A percentile compares a stretch with the other conserved stretches of the same genome.
Conservation (phyloP, 30 jellyfish, hydroid and myxozoan genomes). For the Sanderia malayensis region DNA sequence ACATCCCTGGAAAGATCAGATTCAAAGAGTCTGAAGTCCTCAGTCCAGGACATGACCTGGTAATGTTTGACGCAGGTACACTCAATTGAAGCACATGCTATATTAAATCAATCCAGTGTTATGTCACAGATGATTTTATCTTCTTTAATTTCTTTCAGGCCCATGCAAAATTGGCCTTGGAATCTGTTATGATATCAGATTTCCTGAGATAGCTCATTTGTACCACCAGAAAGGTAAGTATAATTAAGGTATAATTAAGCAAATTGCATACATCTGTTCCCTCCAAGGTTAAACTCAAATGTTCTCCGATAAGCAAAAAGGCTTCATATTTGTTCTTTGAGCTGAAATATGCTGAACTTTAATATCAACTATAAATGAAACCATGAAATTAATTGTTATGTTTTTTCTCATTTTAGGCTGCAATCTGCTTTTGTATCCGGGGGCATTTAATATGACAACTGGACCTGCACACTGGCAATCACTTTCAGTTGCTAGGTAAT, state of each 20-base stretch:
- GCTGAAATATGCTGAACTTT: no score
- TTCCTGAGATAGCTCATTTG: constrained; percentile 78
- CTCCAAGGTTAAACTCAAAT: no score
- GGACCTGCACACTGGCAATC: constrained; percentile 96
- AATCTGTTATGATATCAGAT: constrained; percentile 90
- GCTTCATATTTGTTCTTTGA: no score
- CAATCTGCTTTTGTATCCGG: constrained; percentile 76
- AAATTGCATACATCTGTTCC: no score
- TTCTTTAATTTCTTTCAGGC: constrained; percentile 29
- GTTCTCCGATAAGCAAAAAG: no score
- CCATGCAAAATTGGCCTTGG: constrained; percentile 88
- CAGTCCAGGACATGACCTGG: constrained; percentile 66
- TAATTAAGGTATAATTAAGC: no score
- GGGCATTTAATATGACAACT: constrained; percentile 94
- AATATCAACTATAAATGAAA: not conserved
- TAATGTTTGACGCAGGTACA: constrained; percentile 69
- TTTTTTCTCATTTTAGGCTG: constrained; percentile 57
- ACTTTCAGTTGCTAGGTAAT: constrained; percentile 76
- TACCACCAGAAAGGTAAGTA: constrained; percentile 67
- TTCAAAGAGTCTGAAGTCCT: constrained; percentile 78
- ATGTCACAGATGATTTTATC: not conserved
- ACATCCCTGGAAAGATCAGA: constrained; percentile 88
- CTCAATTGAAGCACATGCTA: no score
- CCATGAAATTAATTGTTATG: no score
- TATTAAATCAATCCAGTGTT: no score